Evolutionary conservation across 2,888 invertebrate genomes (phyloP), one percentile per base, ranked within the genome.

Genomic region (Bembecia ichneumoniformis): DNA sequence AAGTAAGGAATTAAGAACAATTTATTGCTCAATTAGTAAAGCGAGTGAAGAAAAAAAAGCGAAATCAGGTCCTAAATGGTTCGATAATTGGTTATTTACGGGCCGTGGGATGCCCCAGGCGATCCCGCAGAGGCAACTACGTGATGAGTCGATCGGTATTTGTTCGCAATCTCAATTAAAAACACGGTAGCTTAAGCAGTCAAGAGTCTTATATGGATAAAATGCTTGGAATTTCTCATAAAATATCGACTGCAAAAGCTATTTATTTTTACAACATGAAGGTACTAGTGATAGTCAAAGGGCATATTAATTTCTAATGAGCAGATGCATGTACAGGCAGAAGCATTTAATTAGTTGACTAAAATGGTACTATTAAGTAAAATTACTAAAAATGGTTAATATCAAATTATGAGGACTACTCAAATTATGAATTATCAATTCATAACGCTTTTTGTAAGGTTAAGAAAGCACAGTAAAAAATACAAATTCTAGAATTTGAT

Each of bases 31-130:
- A 77, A 76, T 79, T 76, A 79, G 65, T 61, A 63, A 54, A 57
- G 56, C 52, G 56, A 58, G 11, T 44, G 44, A 60, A 28, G 66
- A 65, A 65, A 73, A n/a, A 69, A 76, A 71, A 66, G 66, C 66
- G 62, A 68, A 72, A 68, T 71, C 66, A 62, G 66, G 64, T 61
- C 59, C 61, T 60, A 56, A 66, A 58, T 63, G 62, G 65, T 61
- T 62, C 71, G 67, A 73, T 77, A 77, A 79, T 77, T 74, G 74
- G 67, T 76, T 77, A 74, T 75, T 76, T 75, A 71, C 67, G 59
- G 62, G 54, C 55, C 44, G 13, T 17, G 13, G 16, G 11, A 11
- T 15, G 16, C 59, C 57, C 56, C 35, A 47, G 43, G 16, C 36
- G 35, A 45, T 28, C 52, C 17, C 15, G 45, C 47, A 14, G 11